Percentiles rank a stretch among this genome's conserved stretches.
Conservation (phyloP, 2,797 vertebrate species). For the Sphaeramia orbicularis region DNA sequence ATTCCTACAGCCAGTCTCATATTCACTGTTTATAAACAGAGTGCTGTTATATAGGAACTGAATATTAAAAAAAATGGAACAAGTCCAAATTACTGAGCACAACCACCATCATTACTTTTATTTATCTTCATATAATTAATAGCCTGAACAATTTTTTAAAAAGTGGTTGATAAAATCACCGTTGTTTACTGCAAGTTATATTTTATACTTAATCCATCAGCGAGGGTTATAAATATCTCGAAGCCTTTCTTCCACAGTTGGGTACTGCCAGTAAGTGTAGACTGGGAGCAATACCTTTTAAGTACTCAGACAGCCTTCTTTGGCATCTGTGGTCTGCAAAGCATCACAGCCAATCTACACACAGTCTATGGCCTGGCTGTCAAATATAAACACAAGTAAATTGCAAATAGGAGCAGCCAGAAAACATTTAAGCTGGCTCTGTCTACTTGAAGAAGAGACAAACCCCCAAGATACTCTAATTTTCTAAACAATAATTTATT, state of each 20-base stretch:
- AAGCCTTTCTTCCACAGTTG: background rate
- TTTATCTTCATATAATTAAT: conserved; percentile 20
- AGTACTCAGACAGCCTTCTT: conserved; percentile 14
- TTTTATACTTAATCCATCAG: conserved; percentile 4
- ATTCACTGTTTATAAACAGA: no score
- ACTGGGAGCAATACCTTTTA: conserved; percentile 28
- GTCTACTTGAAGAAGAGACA: background rate
- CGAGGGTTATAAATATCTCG: conserved; percentile 13
- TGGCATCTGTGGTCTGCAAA: conserved; percentile 30
- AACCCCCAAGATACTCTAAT: no score
- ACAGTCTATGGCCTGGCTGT: conserved; percentile 9
- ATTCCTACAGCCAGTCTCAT: no score
- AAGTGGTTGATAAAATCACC: background rate
- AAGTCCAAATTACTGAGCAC: background rate
- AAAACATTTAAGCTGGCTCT: background rate
- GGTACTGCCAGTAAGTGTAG: background rate
- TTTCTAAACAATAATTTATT: background rate
- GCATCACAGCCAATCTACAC: background rate
- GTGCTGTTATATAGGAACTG: background rate
- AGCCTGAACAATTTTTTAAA: conserved; percentile 8
- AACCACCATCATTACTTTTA: background rate
- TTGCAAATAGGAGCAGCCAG: background rate
- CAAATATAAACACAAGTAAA: conserved; percentile 13
- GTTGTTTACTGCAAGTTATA: background rate
- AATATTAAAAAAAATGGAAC: background rate